Conservation (phyloP, 1,140 invertebrate species). For the Rhyacophila brunnea region DNA sequence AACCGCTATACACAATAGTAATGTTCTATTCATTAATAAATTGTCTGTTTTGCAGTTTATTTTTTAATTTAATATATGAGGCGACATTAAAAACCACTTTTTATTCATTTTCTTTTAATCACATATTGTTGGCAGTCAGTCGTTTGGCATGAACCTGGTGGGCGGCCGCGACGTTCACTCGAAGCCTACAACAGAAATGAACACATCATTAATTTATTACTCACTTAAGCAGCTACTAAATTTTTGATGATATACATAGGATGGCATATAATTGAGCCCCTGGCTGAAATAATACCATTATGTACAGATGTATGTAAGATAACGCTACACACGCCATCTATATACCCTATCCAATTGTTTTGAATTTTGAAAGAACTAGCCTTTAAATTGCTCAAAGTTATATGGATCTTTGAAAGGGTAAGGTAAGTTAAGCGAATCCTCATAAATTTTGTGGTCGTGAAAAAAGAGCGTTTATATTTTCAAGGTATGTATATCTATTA, state of each 20-base stretch:
- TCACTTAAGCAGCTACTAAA: background rate
- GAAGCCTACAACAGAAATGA: constrained; percentile 5
- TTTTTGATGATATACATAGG: background rate
- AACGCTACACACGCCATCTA: background rate
- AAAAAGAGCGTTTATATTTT: too few relatives aligned
- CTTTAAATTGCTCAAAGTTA: background rate
- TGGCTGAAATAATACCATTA: background rate
- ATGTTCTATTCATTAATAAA: too few relatives aligned
- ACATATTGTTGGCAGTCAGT: constrained; percentile 20
- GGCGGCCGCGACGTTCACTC: constrained; percentile 3
- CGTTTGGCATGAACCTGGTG: constrained; percentile 1
- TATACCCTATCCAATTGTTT: background rate
- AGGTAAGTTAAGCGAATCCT: background rate
- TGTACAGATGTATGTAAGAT: background rate
- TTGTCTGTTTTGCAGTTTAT: too few relatives aligned
- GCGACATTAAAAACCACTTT: too few relatives aligned
- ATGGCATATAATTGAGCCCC: background rate
- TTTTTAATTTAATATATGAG: too few relatives aligned
- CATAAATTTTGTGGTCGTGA: background rate
- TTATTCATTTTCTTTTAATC: constrained; percentile 1
- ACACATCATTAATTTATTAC: background rate
- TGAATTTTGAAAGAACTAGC: too few relatives aligned
- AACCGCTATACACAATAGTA: too few relatives aligned
- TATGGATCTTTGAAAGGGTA: background rate
- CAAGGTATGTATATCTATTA: too few relatives aligned